Evolutionary conservation across 1,140 invertebrate species (phyloP), one percentile per base, ranked within the genome.

Genomic region (Apis laboriosa): DNA sequence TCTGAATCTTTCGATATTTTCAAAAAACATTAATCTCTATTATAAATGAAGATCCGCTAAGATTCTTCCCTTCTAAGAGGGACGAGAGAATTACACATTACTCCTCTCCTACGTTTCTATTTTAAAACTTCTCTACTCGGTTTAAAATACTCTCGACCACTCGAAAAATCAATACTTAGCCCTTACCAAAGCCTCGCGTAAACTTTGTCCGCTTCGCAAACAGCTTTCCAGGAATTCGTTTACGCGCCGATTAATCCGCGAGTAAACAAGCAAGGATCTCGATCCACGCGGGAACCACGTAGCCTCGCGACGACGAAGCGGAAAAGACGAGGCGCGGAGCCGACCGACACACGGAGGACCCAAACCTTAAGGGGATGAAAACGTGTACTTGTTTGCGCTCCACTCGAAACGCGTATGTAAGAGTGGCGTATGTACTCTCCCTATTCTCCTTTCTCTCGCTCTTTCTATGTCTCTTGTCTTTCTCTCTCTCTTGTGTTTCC

Each of bases 341-440:
- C 34, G 60, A 21, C 56, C 55, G 64, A 77, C 80, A 56, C 72
- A 68, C 74, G 49, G 24, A 70, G 66, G 58, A 66, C 28, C 64
- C 34, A 43, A 19, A 68, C 55, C 56, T 60, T 43, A 51, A 34
- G 64, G 72, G 72, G 55, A 68, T 68, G 80, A 81, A 43, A 81
- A 67, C 63, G 73, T 81, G 80, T 77, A 53, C 80, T 81, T 66
- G 80, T 77, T 81, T 81, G 73, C 73, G 55, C 77, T 60, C n/a
- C 80, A 81, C 80, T 81, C 73, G 75, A 77, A 77, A 55, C 21
- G 56, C 21, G 63, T 68, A 58, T 51, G 43, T 43, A 43, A 53
- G 55, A 53, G 24, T 60, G 34, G 24, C 43, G 24, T 76, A n/a
- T 61, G 58, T 13, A 9, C 21, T 49, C 58, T 34, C 9, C 17